These are phyloP conservation scores for Brienomyrus longianalis DNA, from an alignment of 2,113 vertebrate genomes.

Conservation along the genomic window DNA sequence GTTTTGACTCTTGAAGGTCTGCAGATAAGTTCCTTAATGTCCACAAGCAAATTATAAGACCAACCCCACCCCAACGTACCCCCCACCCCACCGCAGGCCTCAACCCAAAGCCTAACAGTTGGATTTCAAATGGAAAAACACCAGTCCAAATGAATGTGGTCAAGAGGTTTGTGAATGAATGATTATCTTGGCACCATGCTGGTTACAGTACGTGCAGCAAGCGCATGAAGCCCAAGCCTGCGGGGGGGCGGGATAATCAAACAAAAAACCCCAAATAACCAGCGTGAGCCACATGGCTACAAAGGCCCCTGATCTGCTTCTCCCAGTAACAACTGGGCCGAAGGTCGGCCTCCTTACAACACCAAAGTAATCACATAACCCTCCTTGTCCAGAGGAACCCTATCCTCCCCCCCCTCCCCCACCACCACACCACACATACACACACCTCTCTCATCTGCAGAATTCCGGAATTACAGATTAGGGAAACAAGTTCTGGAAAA, in stretches of 20 bases:
- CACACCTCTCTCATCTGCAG: not conserved
- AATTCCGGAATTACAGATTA: slow-evolving; percentile 22
- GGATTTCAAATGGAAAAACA: slow-evolving; percentile 6
- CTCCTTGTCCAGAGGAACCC: slow-evolving; percentile 13
- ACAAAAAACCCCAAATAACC: not conserved
- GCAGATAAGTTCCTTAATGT: not conserved
- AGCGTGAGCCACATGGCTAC: slow-evolving; percentile 28
- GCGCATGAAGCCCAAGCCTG: slow-evolving; percentile 22
- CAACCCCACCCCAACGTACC: not conserved
- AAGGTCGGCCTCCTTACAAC: slow-evolving; percentile 41
- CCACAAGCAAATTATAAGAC: not conserved
- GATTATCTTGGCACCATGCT: slow-evolving; percentile 22
- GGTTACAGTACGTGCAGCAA: slow-evolving; percentile 42
- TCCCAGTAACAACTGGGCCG: slow-evolving; percentile 39
- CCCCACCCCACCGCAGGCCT: not conserved
- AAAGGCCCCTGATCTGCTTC: slow-evolving; percentile 51
- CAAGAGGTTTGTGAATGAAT: slow-evolving; percentile 26
- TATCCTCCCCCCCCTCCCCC: not conserved
- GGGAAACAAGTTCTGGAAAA: slow-evolving; percentile 16
- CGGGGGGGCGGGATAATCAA: not conserved
- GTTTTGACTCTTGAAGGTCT: not conserved
- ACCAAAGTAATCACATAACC: slow-evolving; percentile 31
- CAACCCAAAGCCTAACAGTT: not conserved
- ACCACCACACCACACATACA: not conserved
- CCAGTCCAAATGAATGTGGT: not conserved